phyloP scores from a whole-genome alignment of 2,888 invertebrate species.

The Tetramorium bicarinatum region DNA sequence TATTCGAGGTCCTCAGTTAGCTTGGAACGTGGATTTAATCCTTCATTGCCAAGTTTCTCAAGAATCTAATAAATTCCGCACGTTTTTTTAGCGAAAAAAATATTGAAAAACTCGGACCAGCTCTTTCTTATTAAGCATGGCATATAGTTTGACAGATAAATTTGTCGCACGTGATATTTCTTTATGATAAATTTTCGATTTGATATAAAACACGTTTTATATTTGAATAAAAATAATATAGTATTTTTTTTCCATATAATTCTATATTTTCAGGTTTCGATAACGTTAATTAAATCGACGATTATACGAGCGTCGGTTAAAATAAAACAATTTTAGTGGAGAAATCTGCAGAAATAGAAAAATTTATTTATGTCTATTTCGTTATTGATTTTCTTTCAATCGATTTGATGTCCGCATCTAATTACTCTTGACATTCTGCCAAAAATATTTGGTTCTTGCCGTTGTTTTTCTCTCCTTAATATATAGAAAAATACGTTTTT shows the following conservation, averaged over 20 bases:
- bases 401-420: background rate
- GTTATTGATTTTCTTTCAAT: slow-evolving; percentile 2
- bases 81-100: background rate
- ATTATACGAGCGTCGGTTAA: background rate
- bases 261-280: background rate
- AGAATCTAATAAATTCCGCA: background rate
- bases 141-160: background rate
- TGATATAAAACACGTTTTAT: background rate
- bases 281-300: background rate
- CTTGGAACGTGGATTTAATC: slow-evolving; percentile 29
- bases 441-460: background rate
- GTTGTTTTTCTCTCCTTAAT: background rate
- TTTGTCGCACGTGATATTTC: background rate
- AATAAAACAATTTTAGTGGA: background rate
- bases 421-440: background rate
- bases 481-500: background rate
- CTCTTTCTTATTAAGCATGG: background rate
- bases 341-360: background rate
- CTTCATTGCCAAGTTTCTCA: background rate
- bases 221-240: background rate
- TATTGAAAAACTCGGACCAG: background rate
- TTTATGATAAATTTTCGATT: background rate
- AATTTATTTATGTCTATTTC: background rate
- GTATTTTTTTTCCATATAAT: background rate
- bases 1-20: slow-evolving; percentile 16